Evolutionary conservation across 2,797 vertebrate genomes (phyloP).

Genomic region (Acanthurus lineatus): DNA sequence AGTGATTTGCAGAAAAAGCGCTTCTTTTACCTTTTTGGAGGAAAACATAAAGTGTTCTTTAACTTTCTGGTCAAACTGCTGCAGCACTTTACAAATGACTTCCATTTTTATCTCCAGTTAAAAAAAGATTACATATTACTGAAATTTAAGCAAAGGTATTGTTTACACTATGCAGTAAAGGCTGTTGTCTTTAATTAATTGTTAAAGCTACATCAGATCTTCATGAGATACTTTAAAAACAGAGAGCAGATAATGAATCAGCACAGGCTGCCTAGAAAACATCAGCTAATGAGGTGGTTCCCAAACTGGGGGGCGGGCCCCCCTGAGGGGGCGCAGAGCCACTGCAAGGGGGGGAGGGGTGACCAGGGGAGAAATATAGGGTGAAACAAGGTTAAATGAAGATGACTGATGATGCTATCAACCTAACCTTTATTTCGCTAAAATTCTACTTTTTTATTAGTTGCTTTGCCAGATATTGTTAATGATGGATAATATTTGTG

Average conservation of each 20-base stretch:
- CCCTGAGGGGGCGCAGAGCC: too few species aligned
- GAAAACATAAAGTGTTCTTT: slow-evolving; percentile 14
- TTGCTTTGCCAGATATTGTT: too few species aligned
- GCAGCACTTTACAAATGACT: slow-evolving; percentile 21
- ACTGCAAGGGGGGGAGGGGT: too few species aligned
- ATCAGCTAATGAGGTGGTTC: not conserved
- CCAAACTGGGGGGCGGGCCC: too few species aligned
- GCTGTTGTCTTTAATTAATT: slow-evolving; percentile 18
- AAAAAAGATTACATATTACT: slow-evolving; percentile 6
- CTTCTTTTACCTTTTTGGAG: slow-evolving; percentile 19
- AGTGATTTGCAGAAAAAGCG: slow-evolving; percentile 35
- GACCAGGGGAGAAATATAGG: too few species aligned
- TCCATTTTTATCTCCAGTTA: not conserved
- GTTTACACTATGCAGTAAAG: slow-evolving; percentile 5
- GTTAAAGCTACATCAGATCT: slow-evolving; percentile 38
- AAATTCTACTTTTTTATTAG: too few species aligned
- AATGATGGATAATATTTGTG: too few species aligned
- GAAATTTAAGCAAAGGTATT: slow-evolving; percentile 15
- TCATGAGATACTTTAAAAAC: slow-evolving; percentile 17
- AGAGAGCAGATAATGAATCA: slow-evolving; percentile 33
- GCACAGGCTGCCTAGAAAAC: not conserved
- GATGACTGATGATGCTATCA: too few species aligned
- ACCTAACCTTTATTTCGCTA: too few species aligned
- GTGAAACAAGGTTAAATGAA: too few species aligned
- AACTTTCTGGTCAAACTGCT: slow-evolving; percentile 4